Conservation (phyloP, 92 coral and sea anemone genomes). For the Siderastrea siderea region DNA sequence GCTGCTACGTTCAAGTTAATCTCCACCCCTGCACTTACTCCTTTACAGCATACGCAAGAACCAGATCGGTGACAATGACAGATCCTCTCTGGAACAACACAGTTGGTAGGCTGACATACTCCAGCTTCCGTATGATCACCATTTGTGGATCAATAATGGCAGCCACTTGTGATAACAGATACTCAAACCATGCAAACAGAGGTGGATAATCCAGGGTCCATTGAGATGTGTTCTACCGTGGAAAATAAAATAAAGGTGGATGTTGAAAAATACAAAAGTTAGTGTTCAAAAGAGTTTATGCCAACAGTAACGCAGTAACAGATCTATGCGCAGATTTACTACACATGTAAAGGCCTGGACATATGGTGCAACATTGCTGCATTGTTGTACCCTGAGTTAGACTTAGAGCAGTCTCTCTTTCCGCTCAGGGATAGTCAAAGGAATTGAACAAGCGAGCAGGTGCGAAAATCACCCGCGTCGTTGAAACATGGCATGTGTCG, state of each 20-base stretch:
- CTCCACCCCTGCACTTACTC: constrained; percentile 79
- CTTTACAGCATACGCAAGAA: constrained; percentile 84
- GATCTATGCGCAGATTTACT: too few relatives aligned
- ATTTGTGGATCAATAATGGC: constrained; percentile 85
- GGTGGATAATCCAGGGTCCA: constrained; percentile 99
- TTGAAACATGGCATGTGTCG: too few relatives aligned
- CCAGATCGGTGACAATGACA: constrained; percentile 87
- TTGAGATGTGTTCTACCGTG: constrained; percentile 85
- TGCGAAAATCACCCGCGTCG: too few relatives aligned
- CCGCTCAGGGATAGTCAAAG: too few relatives aligned
- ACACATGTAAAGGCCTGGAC: too few relatives aligned
- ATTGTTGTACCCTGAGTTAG: too few relatives aligned
- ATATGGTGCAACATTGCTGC: too few relatives aligned
- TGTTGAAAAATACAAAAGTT: too few relatives aligned
- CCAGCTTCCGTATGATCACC: constrained; percentile 84
- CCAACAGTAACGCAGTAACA: too few relatives aligned
- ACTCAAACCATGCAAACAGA: constrained; percentile 99
- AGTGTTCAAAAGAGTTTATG: not conserved
- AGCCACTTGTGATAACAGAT: constrained; percentile 89
- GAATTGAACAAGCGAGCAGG: too few relatives aligned
- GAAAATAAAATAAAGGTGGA: not conserved
- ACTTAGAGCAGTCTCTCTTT: too few relatives aligned
- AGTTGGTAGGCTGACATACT: constrained; percentile 82
- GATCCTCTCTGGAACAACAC: constrained; percentile 93
- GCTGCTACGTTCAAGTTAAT: too few relatives aligned